phyloP scores from a whole-genome alignment of 1,140 invertebrate genomes.

The Formica selysi region DNA sequence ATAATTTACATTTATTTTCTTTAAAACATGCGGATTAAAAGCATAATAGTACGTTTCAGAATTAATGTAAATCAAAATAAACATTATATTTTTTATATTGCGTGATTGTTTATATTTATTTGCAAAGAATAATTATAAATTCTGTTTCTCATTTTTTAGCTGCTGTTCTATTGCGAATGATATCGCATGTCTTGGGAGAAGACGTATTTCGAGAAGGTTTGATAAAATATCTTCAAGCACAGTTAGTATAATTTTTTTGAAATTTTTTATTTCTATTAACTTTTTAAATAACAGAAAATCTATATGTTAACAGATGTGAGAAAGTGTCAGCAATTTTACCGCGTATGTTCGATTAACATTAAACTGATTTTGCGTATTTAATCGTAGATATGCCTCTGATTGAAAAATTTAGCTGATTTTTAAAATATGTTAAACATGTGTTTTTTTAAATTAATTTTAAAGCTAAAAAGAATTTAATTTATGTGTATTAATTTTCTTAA shows the following conservation, averaged over 20 bases:
- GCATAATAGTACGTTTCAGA: not conserved
- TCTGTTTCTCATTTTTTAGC: slow-evolving; percentile 76
- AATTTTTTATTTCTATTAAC: not conserved
- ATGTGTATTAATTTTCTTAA: not conserved
- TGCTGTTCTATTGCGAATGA: slow-evolving; percentile 87
- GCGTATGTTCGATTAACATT: not conserved
- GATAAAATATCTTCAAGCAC: slow-evolving; percentile 81
- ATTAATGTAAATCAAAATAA: not conserved
- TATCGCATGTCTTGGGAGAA: slow-evolving; percentile 85
- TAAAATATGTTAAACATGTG: too few species aligned
- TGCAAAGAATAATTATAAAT: not conserved
- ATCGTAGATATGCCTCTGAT: not conserved
- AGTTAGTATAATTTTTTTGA: slow-evolving; percentile 81
- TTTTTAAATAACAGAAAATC: not conserved
- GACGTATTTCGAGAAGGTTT: slow-evolving; percentile 85
- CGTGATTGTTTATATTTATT: not conserved
- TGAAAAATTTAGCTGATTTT: not conserved
- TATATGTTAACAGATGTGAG: not conserved
- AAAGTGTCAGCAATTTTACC: not conserved
- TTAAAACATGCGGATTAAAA: too few species aligned
- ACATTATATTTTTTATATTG: not conserved
- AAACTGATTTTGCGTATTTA: not conserved
- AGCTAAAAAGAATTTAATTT: not conserved
- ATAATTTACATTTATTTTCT: too few species aligned
- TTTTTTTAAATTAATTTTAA: not conserved